A percentile compares a stretch with the other conserved stretches of the same genome.
Conservation (phyloP, 2,888 invertebrate species). For the Tipula helvola region DNA sequence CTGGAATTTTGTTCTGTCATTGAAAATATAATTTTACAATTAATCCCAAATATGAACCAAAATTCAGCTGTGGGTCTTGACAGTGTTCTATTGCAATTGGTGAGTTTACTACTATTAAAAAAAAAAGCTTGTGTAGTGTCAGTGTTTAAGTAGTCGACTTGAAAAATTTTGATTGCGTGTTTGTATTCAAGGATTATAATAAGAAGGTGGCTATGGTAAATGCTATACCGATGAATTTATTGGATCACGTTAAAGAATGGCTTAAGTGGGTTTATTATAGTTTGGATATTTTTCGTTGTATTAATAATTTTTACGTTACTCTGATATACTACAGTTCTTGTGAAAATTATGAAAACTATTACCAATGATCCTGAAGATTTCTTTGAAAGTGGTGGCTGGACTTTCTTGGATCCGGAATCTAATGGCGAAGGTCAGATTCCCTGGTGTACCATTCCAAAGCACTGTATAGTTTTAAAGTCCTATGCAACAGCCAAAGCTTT, state of each 20-base stretch:
- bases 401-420: conserved; percentile 92
- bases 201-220: conserved; percentile 93
- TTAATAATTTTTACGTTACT: too few relatives aligned
- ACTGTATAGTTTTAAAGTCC: too few relatives aligned
- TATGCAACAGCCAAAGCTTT: too few relatives aligned
- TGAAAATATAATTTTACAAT: too few relatives aligned
- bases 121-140: too few relatives aligned
- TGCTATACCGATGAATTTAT: conserved; percentile 98
- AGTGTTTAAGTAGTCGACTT: too few relatives aligned
- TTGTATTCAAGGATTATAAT: conserved; percentile 96
- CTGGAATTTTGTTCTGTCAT: too few relatives aligned
- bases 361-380: conserved; percentile 97
- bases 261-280: conserved; percentile 50
- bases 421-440: conserved; percentile 55
- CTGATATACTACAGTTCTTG: conserved; percentile 55
- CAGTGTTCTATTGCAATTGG: too few relatives aligned
- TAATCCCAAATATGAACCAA: too few relatives aligned
- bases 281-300: neutral
- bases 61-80: too few relatives aligned
- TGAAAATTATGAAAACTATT: conserved; percentile 99
- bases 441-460: too few relatives aligned
- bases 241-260: conserved; percentile 99
- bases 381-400: conserved; percentile 98
- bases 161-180: conserved; percentile 99
- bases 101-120: too few relatives aligned